These are phyloP conservation scores for Chionodraco myersi DNA, from an alignment of 2,113 vertebrate genomes.

Conservation along the genomic window DNA sequence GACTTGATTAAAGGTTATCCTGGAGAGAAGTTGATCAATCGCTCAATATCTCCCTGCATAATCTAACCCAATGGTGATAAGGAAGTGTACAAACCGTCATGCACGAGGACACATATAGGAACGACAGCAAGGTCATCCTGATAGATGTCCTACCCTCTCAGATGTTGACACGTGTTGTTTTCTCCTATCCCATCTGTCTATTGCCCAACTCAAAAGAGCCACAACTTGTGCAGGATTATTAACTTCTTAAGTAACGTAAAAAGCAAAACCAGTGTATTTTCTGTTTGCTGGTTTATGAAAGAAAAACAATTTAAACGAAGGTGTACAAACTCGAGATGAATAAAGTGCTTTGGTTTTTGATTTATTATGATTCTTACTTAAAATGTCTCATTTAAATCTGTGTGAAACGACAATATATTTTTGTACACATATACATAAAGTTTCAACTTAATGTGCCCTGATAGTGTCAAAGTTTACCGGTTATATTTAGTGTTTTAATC, in stretches of 20 bases:
- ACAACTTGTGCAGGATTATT: conserved; percentile 9
- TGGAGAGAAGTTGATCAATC: conserved; percentile 59
- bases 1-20: conserved; percentile 61
- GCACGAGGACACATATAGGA: conserved; percentile 10
- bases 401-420: no score
- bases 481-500: no score
- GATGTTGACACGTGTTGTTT: conserved; percentile 32
- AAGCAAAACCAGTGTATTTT: no score
- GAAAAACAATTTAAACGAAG: no score
- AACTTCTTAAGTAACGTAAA: conserved; percentile 14
- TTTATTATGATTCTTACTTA: no score
- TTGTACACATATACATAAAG: no score
- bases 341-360: no score
- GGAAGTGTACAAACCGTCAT: conserved; percentile 49
- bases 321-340: no score
- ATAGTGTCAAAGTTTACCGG: no score
- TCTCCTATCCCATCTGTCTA: conserved; percentile 46
- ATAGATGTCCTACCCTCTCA: conserved; percentile 49
- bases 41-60: conserved; percentile 54
- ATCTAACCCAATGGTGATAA: conserved; percentile 44
- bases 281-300: no score
- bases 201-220: conserved; percentile 44
- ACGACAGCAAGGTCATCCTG: conserved; percentile 44
- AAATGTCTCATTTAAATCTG: no score
- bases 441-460: no score